Evolutionary conservation across 2,888 invertebrate species (phyloP), one percentile per base, ranked within the genome.

Genomic region (Pandemis heparana): DNA sequence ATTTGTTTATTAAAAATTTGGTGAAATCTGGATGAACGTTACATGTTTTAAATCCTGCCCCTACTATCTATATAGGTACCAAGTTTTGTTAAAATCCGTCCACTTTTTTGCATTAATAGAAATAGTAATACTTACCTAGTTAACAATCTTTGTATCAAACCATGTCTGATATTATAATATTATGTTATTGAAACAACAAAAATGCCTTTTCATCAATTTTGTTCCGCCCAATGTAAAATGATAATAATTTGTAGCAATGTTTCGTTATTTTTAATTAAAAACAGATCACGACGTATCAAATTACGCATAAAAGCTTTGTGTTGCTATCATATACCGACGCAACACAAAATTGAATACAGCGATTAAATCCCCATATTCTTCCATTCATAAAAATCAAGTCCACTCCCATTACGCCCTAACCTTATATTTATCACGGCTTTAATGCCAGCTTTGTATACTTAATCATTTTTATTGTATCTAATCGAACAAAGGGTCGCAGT

Each of bases 401-500:
- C 12, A 8, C 43, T n/a, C 48, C 32, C n/a, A 65, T 65, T 65
- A 38, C 65, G 16, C 46, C 32, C 65, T 12, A 16, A 51, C 51
- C 65, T 32, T 48, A 51, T 53, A 71, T 71, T 71, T 64, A 43
- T 10, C n/a, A 12, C 48, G 53, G 48, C 43, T 48, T 60, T 14
- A 51, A 51, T 65, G 51, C 5, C 41, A 56, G 18, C 59, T 46
- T 10, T 48, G 68, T 61, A 74, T 66, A 61, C 56, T 56, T 56
- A 74, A 70, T 74, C 74, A 70, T 60, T 74, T 74, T 74, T 74
- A 65, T 61, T 74, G 69, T 74, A 74, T 70, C 74, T 74, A 69
- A 74, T 75, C 73, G 72, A 77, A 77, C 76, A 79, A 77, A 75
- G 66, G 72, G 75, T 76, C 75, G 76, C 77, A 76, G 71, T 79